Evolutionary conservation across 2,113 vertebrate genomes (phyloP), one percentile per base, ranked within the genome.

Genomic region (Cryptomyrus ogoouensis): DNA sequence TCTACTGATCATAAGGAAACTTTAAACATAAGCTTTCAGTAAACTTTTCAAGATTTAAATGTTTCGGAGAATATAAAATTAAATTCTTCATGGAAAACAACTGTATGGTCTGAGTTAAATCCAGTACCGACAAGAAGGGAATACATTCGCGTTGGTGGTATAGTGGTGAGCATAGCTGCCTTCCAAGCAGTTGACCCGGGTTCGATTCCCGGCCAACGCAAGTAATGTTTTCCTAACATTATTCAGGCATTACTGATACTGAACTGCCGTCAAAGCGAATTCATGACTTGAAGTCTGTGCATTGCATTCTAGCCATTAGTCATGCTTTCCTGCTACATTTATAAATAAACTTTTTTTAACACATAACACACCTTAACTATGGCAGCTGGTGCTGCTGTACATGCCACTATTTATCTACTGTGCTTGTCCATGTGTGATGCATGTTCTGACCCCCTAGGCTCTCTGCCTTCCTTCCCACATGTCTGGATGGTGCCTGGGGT

Each of bases 81-180:
- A 2, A 21, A 7, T n/a, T 24, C 24, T 8, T 62, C 8, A 31
- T 13, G 0, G 24, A 70, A 70, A 70, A 27, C 62, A 10, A 27
- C 10, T 24, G 7, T 24, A 19, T 1, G 0, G 0, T 70, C 2
- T 70, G 5, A 12, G 3, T 31, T 74, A 4, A 74, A 74, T 5
- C 12, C 3, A 35, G 27, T 21, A n/a, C 62, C 9, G 19, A 6
- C 1, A 31, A 12, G 0, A 17, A 5, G 0, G 0, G 0, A 4
- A 15, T 0, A 0, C 0, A 4, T 39, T 27, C 13, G 31, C 35
- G n/a, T 92, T 92, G 88, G 90, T 92, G 91, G 91, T 91, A 92
- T 92, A 92, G 91, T 92, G 91, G 89, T 88, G 31, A 91, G 91
- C 91, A 92, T 92, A 91, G 88, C 91, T 91, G 91, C 90, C 91